Conservation (phyloP, 2,888 invertebrate genomes). For the Coleophora flavipennella region DNA sequence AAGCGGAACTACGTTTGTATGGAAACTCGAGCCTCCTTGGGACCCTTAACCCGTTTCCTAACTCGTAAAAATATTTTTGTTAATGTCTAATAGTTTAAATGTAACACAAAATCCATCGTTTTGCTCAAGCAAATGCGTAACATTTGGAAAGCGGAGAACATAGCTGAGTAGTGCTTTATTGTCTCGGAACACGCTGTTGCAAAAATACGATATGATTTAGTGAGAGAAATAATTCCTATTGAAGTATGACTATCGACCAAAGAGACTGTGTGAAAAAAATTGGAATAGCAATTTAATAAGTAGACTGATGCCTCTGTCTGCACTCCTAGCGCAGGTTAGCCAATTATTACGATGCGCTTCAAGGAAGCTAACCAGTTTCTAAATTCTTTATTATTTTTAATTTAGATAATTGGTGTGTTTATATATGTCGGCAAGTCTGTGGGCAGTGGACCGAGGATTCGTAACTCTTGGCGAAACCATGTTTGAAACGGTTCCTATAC, state of each 20-base stretch:
- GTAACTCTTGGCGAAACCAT: constrained; percentile 60
- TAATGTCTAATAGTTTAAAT: no score
- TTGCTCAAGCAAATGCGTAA: no score
- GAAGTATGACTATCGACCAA: constrained; percentile 29
- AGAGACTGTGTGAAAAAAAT: constrained; percentile 26
- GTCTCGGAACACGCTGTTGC: background rate
- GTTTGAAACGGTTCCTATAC: constrained; percentile 50
- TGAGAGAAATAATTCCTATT: constrained; percentile 19
- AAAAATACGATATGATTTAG: constrained; percentile 3
- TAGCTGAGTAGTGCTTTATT: background rate
- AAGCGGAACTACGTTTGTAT: no score
- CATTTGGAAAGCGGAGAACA: no score
- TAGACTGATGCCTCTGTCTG: constrained; percentile 53
- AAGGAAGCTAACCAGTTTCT: constrained; percentile 71
- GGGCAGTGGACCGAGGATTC: constrained; percentile 65
- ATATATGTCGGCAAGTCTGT: constrained; percentile 40
- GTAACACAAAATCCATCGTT: no score
- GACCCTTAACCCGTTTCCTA: no score
- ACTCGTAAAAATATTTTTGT: no score
- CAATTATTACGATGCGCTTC: constrained; percentile 70
- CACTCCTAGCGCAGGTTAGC: constrained; percentile 51
- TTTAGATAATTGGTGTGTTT: constrained; percentile 68
- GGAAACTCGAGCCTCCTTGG: no score
- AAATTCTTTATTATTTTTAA: constrained; percentile 70
- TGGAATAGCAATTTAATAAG: constrained; percentile 51